A percentile compares a stretch with the other conserved stretches of the same genome.
These are phyloP conservation scores for Epiblema foenella DNA, from an alignment of 2,888 invertebrate species.

Conservation along the genomic window DNA sequence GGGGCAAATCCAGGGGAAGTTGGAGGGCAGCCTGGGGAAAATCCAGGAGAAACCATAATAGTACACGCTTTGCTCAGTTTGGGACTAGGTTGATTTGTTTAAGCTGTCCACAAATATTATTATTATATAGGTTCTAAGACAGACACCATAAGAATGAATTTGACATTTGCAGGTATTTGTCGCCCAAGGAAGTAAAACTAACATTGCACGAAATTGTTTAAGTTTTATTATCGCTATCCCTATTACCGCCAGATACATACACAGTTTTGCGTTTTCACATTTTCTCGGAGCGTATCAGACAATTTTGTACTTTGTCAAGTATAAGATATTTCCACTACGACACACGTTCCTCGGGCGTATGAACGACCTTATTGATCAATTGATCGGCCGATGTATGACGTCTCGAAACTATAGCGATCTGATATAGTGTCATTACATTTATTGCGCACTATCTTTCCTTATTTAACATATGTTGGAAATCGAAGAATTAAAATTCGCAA, in stretches of 20 bases:
- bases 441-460: constrained; percentile 9
- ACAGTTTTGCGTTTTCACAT: background rate
- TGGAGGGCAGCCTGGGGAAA: too few relatives aligned
- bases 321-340: constrained; percentile 9
- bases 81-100: too few relatives aligned
- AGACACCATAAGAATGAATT: too few relatives aligned
- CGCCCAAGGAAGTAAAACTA: too few relatives aligned
- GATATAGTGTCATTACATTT: background rate
- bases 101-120: too few relatives aligned
- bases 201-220: background rate
- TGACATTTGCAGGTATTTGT: background rate
- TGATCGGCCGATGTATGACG: constrained; percentile 3
- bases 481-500: too few relatives aligned
- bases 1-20: too few relatives aligned
- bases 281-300: background rate
- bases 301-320: background rate
- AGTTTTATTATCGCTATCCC: too few relatives aligned
- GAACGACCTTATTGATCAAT: background rate
- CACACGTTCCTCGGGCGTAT: background rate
- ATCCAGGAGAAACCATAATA: too few relatives aligned
- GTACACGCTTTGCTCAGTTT: too few relatives aligned
- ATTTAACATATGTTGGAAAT: background rate
- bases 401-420: background rate
- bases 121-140: too few relatives aligned
- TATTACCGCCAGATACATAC: background rate